Evolutionary conservation across 2,888 invertebrate species (phyloP).

Genomic region (Machimus rusticus): DNA sequence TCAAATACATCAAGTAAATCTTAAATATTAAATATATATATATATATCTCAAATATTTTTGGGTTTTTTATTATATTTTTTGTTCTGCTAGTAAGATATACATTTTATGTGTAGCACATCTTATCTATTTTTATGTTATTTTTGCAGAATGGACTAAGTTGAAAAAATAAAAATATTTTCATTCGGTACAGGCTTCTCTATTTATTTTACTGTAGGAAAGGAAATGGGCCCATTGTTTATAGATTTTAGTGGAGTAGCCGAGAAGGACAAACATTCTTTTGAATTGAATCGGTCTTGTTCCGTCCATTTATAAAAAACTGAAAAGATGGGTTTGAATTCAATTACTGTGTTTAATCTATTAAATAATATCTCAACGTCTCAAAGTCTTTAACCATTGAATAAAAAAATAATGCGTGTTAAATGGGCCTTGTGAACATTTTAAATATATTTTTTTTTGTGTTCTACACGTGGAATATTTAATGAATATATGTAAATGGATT

Average conservation of each 20-base stretch:
- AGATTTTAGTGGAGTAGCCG: background rate
- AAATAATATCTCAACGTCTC: too few species aligned
- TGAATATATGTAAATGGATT: background rate
- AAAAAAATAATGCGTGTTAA: background rate
- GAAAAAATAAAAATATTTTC: background rate
- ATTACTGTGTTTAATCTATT: background rate
- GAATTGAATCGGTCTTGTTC: too few species aligned
- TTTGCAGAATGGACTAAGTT: background rate
- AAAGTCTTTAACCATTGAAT: background rate
- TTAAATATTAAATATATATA: too few species aligned
- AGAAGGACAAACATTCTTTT: background rate
- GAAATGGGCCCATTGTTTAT: background rate
- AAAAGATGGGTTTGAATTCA: background rate
- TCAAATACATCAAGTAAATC: too few species aligned
- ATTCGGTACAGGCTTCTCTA: background rate
- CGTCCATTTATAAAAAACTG: background rate
- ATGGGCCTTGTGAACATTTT: background rate
- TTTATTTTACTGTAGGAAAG: background rate
- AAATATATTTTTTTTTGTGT: background rate
- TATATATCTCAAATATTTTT: too few species aligned
- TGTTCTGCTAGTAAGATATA: background rate
- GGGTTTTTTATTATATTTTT: background rate
- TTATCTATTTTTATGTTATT: background rate
- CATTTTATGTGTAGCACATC: background rate
- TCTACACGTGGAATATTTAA: background rate